phyloP scores from a whole-genome alignment of 1,140 invertebrate genomes.

The Aleiodes sp. region DNA sequence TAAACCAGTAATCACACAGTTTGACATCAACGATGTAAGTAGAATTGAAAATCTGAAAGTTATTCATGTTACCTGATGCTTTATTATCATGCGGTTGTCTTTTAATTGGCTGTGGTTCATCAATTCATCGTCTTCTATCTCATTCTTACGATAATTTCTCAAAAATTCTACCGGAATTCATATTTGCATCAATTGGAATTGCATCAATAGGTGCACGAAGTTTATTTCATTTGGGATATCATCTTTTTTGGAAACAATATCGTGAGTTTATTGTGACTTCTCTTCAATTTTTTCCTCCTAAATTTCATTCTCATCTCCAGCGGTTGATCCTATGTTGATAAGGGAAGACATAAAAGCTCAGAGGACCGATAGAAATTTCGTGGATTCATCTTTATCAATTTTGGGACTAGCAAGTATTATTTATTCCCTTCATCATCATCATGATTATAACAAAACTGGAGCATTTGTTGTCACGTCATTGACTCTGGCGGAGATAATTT shows the following conservation, averaged over 20 bases:
- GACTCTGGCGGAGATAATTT: conserved; percentile 21
- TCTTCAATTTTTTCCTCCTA: not conserved
- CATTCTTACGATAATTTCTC: conserved; percentile 35
- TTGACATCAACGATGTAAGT: too few species aligned
- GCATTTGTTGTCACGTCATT: conserved; percentile 27
- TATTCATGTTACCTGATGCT: conserved; percentile 42
- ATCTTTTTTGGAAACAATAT: conserved; percentile 38
- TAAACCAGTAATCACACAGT: too few species aligned
- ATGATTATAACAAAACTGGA: conserved; percentile 33
- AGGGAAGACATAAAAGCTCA: conserved; percentile 31
- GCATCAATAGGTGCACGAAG: conserved; percentile 40
- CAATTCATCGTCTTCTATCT: conserved; percentile 39
- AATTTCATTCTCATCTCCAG: conserved; percentile 27
- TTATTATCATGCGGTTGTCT: conserved; percentile 44
- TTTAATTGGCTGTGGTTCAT: conserved; percentile 40
- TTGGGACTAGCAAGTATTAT: conserved; percentile 37
- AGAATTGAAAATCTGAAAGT: too few species aligned
- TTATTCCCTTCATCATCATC: conserved; percentile 39
- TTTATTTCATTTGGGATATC: conserved; percentile 35
- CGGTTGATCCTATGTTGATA: conserved; percentile 43
- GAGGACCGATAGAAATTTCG: conserved; percentile 8
- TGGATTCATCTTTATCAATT: conserved; percentile 36
- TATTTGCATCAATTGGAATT: conserved; percentile 40
- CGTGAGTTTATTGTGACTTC: conserved; percentile 39
- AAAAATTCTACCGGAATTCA: conserved; percentile 30